phyloP scores from a whole-genome alignment of 2,888 invertebrate species.

The Tridacna crocea region DNA sequence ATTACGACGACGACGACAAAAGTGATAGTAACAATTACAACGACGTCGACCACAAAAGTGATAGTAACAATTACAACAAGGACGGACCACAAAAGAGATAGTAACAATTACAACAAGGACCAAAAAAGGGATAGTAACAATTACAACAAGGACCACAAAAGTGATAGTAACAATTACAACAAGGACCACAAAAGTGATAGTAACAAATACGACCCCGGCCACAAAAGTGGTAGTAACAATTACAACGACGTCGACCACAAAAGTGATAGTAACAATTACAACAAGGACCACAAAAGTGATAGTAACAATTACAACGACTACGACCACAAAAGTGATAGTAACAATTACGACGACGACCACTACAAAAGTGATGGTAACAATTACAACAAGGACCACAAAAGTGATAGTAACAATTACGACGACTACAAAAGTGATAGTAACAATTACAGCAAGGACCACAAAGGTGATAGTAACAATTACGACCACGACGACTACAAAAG shows the following conservation, averaged over 20 bases:
- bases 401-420: neutral
- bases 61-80: neutral
- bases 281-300: neutral
- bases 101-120: too few species aligned
- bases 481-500: neutral
- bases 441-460: neutral
- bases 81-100: too few species aligned
- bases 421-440: neutral
- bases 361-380: neutral
- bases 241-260: neutral
- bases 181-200: neutral
- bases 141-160: neutral
- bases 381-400: neutral
- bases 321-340: neutral
- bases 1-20: neutral
- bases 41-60: neutral
- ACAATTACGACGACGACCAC: neutral
- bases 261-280: neutral
- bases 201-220: neutral
- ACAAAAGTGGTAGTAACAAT: neutral
- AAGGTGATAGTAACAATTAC: neutral
- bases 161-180: neutral
- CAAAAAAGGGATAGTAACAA: neutral
- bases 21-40: neutral
- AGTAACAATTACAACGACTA: neutral